phyloP scores from a whole-genome alignment of 2,113 vertebrate species.

The Archocentrus centrarchus region DNA sequence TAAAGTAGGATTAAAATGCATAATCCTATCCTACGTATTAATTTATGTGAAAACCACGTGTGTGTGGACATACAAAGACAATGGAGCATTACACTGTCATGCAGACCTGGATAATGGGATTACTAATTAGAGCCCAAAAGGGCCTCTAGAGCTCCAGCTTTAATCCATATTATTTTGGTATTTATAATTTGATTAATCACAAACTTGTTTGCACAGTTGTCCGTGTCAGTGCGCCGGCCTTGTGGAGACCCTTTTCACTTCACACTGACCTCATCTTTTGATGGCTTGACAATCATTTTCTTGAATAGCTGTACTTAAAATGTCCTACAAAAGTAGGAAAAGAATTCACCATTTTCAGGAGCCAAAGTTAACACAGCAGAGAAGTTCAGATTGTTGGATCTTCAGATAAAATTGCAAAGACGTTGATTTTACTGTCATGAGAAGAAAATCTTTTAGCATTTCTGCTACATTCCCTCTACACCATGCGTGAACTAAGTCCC shows the following conservation, averaged over 20 bases:
- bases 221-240: not conserved
- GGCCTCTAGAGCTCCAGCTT: not conserved
- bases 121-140: not conserved
- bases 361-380: not conserved
- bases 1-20: constrained; percentile 3
- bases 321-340: rapidly evolving
- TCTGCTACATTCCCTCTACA: too few relatives aligned
- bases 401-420: too few relatives aligned
- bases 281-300: not conserved
- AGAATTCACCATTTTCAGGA: not conserved
- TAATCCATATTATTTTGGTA: not conserved
- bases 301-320: not conserved
- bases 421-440: too few relatives aligned
- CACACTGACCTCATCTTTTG: too few relatives aligned
- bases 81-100: not conserved
- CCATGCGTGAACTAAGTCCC: too few relatives aligned
- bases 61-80: not conserved
- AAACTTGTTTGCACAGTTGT: not conserved
- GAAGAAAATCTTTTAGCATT: too few relatives aligned
- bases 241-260: not conserved
- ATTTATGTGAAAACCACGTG: not conserved
- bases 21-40: not conserved
- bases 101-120: not conserved
- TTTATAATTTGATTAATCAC: not conserved
- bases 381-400: not conserved